phyloP scores from a whole-genome alignment of 1,140 invertebrate genomes.

The Temnothorax curvispinosus region DNA sequence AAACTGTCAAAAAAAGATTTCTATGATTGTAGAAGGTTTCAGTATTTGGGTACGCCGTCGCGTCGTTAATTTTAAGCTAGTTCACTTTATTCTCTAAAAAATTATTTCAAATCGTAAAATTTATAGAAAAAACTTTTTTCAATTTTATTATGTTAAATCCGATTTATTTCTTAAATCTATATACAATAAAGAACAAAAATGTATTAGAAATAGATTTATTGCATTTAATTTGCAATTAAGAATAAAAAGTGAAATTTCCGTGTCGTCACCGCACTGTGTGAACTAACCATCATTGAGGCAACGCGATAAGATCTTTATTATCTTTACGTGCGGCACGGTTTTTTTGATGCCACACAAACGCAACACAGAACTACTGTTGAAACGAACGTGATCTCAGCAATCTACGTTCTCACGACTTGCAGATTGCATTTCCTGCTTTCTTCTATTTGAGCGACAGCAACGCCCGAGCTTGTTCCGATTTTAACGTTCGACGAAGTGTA shows the following conservation, averaged over 20 bases:
- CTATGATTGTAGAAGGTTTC: neutral
- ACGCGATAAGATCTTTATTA: constrained; percentile 35
- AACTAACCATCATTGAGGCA: neutral
- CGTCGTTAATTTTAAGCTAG: too few relatives aligned
- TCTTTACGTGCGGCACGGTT: neutral
- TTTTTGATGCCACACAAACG: neutral
- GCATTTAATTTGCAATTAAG: neutral
- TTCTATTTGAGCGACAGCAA: constrained; percentile 25
- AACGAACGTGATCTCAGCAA: neutral
- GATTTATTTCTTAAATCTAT: neutral
- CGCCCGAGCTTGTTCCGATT: constrained; percentile 31
- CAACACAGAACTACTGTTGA: neutral
- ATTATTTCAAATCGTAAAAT: neutral
- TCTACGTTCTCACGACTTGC: constrained; percentile 7
- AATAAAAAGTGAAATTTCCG: neutral
- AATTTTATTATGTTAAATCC: neutral
- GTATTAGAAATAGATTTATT: neutral
- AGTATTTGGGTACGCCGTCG: neutral
- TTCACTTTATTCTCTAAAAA: neutral
- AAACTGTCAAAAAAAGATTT: neutral
- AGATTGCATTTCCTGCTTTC: constrained; percentile 46
- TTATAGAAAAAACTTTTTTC: neutral
- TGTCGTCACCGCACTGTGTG: neutral
- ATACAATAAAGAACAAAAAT: neutral
- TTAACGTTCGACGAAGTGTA: constrained; percentile 50